Evolutionary conservation across 2,797 vertebrate genomes (phyloP).

Genomic region (Huso huso): DNA sequence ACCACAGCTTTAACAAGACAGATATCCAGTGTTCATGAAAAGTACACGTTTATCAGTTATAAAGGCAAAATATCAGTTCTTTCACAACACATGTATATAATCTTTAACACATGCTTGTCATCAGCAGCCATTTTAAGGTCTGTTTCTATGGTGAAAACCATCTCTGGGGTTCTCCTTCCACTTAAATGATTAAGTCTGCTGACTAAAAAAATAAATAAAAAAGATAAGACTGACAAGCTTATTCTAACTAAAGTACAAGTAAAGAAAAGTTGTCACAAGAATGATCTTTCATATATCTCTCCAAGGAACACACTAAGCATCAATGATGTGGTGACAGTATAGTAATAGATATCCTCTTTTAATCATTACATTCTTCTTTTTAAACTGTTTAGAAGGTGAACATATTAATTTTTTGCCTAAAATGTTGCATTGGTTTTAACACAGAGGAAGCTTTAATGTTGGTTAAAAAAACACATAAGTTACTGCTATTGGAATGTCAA

Average conservation of each 20-base stretch:
- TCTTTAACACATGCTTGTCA: too few species aligned
- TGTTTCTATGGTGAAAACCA: slow-evolving; percentile 25
- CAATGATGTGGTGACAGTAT: slow-evolving; percentile 56
- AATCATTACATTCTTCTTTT: slow-evolving; percentile 52
- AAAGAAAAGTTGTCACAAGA: slow-evolving; percentile 47
- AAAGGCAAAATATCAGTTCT: too few species aligned
- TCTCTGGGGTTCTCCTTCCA: slow-evolving; percentile 57
- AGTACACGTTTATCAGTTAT: too few species aligned
- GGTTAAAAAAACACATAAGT: too few species aligned
- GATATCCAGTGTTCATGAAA: too few species aligned
- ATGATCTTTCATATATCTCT: slow-evolving; percentile 30
- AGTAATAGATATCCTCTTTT: background rate
- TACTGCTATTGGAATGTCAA: too few species aligned
- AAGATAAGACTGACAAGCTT: slow-evolving; percentile 68
- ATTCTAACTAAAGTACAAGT: slow-evolving; percentile 67
- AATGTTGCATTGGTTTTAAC: too few species aligned
- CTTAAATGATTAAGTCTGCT: slow-evolving; percentile 72
- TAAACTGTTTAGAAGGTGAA: slow-evolving; percentile 55
- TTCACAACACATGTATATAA: too few species aligned
- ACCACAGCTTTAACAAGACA: too few species aligned
- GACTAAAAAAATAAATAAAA: slow-evolving; percentile 21
- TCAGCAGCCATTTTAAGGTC: too few species aligned
- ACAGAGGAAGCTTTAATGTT: too few species aligned
- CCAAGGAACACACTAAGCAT: slow-evolving; percentile 67
- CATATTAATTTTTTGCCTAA: too few species aligned